Percentiles rank a stretch among this genome's conserved stretches.
Conservation (phyloP, 1,140 invertebrate genomes). For the Nomia melanderi region DNA sequence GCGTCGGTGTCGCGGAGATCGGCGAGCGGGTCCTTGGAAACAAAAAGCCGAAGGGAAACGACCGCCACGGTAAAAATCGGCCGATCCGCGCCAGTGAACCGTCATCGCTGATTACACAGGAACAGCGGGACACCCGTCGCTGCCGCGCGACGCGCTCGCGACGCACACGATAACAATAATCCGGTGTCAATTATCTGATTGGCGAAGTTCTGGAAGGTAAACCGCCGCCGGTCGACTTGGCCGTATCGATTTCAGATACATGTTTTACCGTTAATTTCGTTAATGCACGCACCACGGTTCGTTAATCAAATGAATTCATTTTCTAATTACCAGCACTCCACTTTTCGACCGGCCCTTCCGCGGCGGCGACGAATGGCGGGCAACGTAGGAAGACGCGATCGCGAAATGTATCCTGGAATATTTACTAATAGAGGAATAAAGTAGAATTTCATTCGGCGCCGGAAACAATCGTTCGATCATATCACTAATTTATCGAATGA, state of each 20-base stretch:
- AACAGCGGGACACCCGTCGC: conserved; percentile 11
- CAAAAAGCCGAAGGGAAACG: conserved; percentile 45
- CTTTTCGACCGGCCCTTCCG: background rate
- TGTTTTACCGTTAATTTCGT: conserved; percentile 14
- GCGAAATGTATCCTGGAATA: no score
- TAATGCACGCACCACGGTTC: conserved; percentile 27
- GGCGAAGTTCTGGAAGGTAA: conserved; percentile 12
- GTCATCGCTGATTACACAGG: conserved; percentile 49
- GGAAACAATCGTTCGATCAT: no score
- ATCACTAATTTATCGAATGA: no score
- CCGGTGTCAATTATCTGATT: conserved; percentile 39
- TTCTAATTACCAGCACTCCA: conserved; percentile 10
- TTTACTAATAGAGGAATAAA: no score
- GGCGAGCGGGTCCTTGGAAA: conserved; percentile 56
- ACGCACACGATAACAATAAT: conserved; percentile 37
- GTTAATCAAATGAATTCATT: conserved; percentile 40
- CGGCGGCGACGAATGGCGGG: no score
- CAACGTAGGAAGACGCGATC: no score
- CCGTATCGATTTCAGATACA: conserved; percentile 32
- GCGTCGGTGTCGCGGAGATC: conserved; percentile 20
- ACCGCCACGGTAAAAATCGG: conserved; percentile 43
- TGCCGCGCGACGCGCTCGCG: background rate
- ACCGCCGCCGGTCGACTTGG: background rate
- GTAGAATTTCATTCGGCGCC: no score
- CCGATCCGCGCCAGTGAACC: conserved; percentile 59